These are phyloP conservation scores for Myrmecobius fasciatus DNA, from an alignment of 2,113 vertebrate species.

Conservation along the genomic window DNA sequence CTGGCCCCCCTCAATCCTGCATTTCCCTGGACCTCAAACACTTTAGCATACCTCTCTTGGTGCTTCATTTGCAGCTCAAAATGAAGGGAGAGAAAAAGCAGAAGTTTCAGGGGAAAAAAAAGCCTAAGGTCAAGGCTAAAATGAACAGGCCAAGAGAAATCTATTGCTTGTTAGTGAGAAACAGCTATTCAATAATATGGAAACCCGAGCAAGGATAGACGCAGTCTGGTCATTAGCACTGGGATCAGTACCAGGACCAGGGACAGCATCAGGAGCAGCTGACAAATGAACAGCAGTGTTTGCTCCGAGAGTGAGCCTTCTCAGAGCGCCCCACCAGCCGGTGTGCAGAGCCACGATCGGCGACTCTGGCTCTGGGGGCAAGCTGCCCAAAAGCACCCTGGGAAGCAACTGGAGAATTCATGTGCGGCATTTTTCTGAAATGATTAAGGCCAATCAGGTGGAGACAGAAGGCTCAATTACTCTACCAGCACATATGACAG, in stretches of 20 bases:
- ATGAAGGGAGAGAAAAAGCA: slow-evolving; percentile 28
- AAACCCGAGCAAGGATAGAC: background rate
- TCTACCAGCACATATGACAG: background rate
- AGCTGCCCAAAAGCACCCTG: background rate
- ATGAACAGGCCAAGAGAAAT: slow-evolving; percentile 30
- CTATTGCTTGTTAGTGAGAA: slow-evolving; percentile 37
- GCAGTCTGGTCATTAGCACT: background rate
- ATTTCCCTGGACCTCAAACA: slow-evolving; percentile 41
- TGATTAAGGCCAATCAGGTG: background rate
- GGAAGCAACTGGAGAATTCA: background rate
- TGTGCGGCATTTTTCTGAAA: background rate
- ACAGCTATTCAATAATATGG: slow-evolving; percentile 7
- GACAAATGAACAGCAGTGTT: slow-evolving; percentile 31
- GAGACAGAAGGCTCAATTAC: background rate
- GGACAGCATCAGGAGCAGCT: slow-evolving; percentile 22
- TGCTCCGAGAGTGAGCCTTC: background rate
- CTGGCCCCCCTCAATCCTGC: slow-evolving; percentile 25
- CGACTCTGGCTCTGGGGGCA: background rate
- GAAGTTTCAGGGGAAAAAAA: slow-evolving; percentile 15
- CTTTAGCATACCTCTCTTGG: slow-evolving; percentile 34
- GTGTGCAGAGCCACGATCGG: background rate
- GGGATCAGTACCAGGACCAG: background rate
- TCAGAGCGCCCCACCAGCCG: no score
- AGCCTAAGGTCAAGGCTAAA: slow-evolving; percentile 12
- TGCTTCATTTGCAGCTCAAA: slow-evolving; percentile 27